A percentile compares a stretch with the other conserved stretches of the same genome.
Conservation (phyloP, 2,113 vertebrate genomes). For the Oceanodroma tethys region DNA sequence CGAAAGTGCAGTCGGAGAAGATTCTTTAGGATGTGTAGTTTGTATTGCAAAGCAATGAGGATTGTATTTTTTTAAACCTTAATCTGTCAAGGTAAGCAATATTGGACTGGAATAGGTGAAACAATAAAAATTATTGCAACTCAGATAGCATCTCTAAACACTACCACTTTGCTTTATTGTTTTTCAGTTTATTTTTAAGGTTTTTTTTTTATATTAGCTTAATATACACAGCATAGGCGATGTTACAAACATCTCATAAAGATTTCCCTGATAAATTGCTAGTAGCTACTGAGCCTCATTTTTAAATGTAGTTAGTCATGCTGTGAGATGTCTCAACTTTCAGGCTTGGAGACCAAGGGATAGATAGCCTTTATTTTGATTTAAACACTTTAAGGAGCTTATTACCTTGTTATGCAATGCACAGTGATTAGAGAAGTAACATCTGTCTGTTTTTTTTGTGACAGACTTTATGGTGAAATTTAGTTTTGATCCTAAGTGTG, state of each 20-base stretch:
- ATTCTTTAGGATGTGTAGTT: not conserved
- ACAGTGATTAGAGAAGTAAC: not conserved
- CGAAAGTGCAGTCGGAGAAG: not conserved
- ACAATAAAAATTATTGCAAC: not conserved
- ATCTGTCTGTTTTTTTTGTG: not conserved
- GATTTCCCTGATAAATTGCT: not conserved
- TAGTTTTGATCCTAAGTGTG: not conserved
- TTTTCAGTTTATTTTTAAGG: not conserved
- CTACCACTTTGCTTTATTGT: not conserved
- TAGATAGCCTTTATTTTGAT: not conserved
- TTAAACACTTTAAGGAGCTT: not conserved
- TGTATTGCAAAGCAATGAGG: constrained; percentile 5
- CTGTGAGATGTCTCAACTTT: not conserved
- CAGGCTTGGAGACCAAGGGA: not conserved
- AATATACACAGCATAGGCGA: not conserved
- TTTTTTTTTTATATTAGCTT: not conserved
- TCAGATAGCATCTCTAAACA: not conserved
- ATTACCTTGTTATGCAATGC: not conserved
- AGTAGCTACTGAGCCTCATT: not conserved
- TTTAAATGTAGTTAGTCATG: not conserved
- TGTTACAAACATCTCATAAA: not conserved
- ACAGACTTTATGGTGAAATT: not conserved
- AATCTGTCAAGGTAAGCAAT: not conserved
- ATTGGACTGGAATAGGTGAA: not conserved
- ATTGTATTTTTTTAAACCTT: not conserved